Conservation (phyloP, 1,140 invertebrate genomes). For the Nephila pilipes region DNA sequence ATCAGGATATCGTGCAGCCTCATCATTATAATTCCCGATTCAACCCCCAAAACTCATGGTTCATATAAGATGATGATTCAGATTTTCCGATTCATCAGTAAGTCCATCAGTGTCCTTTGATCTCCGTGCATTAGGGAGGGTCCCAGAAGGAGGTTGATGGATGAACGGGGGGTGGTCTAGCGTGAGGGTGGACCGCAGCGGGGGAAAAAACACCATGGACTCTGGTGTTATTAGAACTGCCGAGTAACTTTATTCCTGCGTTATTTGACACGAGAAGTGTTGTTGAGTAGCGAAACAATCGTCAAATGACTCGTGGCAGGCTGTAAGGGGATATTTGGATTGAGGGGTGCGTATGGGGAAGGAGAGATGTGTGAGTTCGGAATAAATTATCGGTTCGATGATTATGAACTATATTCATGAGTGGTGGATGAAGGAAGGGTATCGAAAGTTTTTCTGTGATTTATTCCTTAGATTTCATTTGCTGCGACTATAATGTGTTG, state of each 20-base stretch:
- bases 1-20: background rate
- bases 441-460: background rate
- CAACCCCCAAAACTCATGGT: background rate
- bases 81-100: conserved; percentile 10
- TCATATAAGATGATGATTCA: background rate
- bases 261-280: conserved; percentile 14
- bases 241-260: conserved; percentile 14
- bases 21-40: conserved; percentile 25
- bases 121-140: conserved; percentile 16
- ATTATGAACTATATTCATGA: background rate
- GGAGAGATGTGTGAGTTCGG: background rate
- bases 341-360: background rate
- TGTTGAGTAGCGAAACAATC: background rate
- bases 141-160: conserved; percentile 2
- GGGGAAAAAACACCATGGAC: background rate
- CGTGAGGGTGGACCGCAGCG: background rate
- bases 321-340: background rate
- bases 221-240: conserved; percentile 3
- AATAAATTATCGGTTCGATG: conserved; percentile 10
- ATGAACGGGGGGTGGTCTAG: background rate
- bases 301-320: background rate
- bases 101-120: conserved; percentile 29
- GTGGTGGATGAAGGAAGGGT: background rate
- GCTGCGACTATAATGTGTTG: background rate
- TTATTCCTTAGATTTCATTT: background rate